phyloP scores from a whole-genome alignment of 2,113 vertebrate species.

The Oceanodroma tethys region DNA sequence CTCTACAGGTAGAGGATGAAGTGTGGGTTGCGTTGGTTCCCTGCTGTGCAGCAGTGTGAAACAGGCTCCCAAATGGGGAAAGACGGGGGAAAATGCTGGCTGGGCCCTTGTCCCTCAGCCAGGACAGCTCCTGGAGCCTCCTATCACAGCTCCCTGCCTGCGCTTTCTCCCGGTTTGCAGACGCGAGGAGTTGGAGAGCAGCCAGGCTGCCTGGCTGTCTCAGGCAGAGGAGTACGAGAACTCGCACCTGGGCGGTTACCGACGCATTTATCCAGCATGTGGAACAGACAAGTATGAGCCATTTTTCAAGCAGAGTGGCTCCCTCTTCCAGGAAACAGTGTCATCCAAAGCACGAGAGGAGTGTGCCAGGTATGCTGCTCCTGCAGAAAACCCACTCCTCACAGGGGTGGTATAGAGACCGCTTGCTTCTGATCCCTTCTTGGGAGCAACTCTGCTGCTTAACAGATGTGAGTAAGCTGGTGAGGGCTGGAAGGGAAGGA shows the following conservation, averaged over 20 bases:
- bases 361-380: slow-evolving; percentile 62
- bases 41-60: not conserved
- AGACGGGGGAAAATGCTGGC: too few species aligned
- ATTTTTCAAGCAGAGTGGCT: slow-evolving; percentile 72
- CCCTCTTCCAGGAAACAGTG: slow-evolving; percentile 75
- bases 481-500: not conserved
- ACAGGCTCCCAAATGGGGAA: not conserved
- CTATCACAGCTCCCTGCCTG: fast-evolving
- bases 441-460: not conserved
- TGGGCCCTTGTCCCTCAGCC: not conserved
- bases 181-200: slow-evolving; percentile 53
- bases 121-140: not conserved
- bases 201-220: slow-evolving; percentile 62
- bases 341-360: slow-evolving; percentile 76
- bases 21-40: not conserved
- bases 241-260: slow-evolving; percentile 68
- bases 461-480: not conserved
- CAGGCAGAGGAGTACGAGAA: slow-evolving; percentile 69
- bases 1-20: too few species aligned
- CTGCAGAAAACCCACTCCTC: not conserved
- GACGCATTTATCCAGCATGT: slow-evolving; percentile 63
- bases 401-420: not conserved
- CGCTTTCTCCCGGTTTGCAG: slow-evolving; percentile 12
- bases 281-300: slow-evolving; percentile 62
- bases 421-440: not conserved